Base-by-base conservation (phyloP, 1,140 invertebrate species). In the Drosophila pseudoananassae region DNA sequence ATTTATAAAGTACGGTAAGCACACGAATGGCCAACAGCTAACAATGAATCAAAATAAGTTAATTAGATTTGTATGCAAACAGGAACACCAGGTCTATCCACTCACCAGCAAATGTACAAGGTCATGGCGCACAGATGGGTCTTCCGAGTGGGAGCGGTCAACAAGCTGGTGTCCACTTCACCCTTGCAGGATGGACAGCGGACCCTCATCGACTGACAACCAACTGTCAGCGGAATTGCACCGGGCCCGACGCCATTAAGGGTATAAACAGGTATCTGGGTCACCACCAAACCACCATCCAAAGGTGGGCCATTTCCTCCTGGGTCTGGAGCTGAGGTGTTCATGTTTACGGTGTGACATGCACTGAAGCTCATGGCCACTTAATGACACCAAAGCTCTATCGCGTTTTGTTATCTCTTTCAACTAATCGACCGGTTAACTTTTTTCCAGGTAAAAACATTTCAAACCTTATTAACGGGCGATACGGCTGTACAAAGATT, bases 1-100 rank as follows among this genome's bases (percentile, higher is more conserved):
- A 66, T 96, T 93, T 73, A 94, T 93, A 65, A 94, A 95, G 70
- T 95, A 96, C 4, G 95, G 95, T 12, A 95, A 81, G 49, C 93
- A 94, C 3, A 93, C 93, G 59, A 94, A 95, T 2, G 92, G 93
- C 92, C 94, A 95, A 73, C 93, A 94, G 76, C 94, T 94, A 90
- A 9, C 10, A 43, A 46, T 20, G 43, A 23, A 63, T 31, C 8
- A 15, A 43, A 20, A 17, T 14, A 3, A 43, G 12, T n/a, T 3
- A 15, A 12, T 36, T 50, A 15, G 8, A 7, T 9, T 17, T 15
- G 14, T 1, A n/a, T 17, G 9, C 0, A 5, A n/a, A n/a, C 9
- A 20, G 15, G 6, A 2, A 40, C 3, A 20, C n/a, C 0, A 27
- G 4, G 9, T 17, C 15, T 17, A n/a, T 10, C n/a, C 9, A 75